Evolutionary conservation across 2,888 invertebrate species (phyloP).

Genomic region (Andrena bicolor): DNA sequence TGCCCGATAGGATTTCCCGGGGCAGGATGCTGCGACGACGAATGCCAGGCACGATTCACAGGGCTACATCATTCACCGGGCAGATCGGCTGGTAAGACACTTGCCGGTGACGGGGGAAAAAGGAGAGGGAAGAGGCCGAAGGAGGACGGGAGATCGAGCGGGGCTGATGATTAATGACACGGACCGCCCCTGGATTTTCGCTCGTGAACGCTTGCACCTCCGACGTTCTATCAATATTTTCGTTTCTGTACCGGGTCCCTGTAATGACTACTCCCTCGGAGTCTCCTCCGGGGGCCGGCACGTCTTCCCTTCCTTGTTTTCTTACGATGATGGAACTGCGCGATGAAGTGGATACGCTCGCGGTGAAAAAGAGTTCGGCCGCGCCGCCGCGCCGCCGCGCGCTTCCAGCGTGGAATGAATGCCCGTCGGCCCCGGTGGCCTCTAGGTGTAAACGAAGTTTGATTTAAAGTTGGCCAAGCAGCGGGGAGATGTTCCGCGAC

Average conservation of each 20-base stretch:
- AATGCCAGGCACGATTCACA: conserved; percentile 71
- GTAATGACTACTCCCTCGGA: conserved; percentile 43
- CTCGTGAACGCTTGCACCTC: conserved; percentile 52
- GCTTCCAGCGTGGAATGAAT: conserved; percentile 17
- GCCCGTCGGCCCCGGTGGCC: conserved; percentile 7
- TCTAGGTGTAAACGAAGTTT: conserved; percentile 31
- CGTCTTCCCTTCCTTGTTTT: conserved; percentile 30
- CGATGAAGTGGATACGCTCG: conserved; percentile 39
- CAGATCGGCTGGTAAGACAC: conserved; percentile 66
- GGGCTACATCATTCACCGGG: conserved; percentile 68
- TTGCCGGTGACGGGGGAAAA: conserved; percentile 30
- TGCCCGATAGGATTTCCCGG: conserved; percentile 54
- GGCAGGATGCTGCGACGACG: conserved; percentile 46
- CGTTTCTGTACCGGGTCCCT: conserved; percentile 32
- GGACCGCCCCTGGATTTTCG: conserved; percentile 59
- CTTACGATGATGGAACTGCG: conserved; percentile 44
- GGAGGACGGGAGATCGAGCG: conserved; percentile 19
- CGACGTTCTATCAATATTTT: conserved; percentile 62
- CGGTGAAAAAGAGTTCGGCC: conserved; percentile 32
- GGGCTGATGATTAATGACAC: conserved; percentile 67
- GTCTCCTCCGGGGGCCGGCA: conserved; percentile 25
- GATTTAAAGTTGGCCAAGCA: conserved; percentile 22
- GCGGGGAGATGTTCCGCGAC: background rate
- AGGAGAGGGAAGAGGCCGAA: background rate
- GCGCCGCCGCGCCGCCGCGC: background rate